Conservation (phyloP, 2,797 vertebrate species). For the Onychomys torridus region DNA sequence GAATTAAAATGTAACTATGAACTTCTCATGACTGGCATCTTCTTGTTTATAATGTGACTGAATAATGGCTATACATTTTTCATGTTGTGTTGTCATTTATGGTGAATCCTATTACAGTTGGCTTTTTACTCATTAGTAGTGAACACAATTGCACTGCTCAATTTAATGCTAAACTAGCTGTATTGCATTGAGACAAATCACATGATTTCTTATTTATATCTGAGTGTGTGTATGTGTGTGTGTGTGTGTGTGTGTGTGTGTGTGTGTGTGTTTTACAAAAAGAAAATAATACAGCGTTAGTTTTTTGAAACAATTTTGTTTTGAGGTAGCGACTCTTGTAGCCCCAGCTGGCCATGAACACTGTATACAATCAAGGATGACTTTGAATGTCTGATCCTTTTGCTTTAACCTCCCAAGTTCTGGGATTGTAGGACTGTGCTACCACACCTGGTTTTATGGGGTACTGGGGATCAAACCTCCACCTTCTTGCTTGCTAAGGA, state of each 20-base stretch:
- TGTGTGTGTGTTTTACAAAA: neutral
- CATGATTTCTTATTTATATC: constrained; percentile 56
- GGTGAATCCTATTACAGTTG: constrained; percentile 46
- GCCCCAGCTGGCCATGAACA: neutral
- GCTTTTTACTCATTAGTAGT: constrained; percentile 69
- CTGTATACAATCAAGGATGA: neutral
- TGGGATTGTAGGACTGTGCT: neutral
- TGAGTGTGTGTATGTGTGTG: neutral
- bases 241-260: neutral
- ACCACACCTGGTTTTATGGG: neutral
- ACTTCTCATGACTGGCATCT: neutral
- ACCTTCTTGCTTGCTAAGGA: neutral
- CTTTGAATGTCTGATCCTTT: neutral
- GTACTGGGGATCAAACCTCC: neutral
- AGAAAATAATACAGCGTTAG: neutral
- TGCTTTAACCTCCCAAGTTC: neutral
- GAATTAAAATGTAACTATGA: neutral
- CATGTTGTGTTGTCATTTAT: constrained; percentile 58
- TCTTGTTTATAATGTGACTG: constrained; percentile 31
- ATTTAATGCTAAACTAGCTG: constrained; percentile 61
- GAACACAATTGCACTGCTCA: constrained; percentile 55
- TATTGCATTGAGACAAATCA: constrained; percentile 7
- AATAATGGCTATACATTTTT: constrained; percentile 62
- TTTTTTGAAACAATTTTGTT: neutral
- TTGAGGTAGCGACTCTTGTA: neutral